These are phyloP conservation scores for Microcebus jonahi DNA, from an alignment of 2,113 vertebrate species.

Conservation along the genomic window DNA sequence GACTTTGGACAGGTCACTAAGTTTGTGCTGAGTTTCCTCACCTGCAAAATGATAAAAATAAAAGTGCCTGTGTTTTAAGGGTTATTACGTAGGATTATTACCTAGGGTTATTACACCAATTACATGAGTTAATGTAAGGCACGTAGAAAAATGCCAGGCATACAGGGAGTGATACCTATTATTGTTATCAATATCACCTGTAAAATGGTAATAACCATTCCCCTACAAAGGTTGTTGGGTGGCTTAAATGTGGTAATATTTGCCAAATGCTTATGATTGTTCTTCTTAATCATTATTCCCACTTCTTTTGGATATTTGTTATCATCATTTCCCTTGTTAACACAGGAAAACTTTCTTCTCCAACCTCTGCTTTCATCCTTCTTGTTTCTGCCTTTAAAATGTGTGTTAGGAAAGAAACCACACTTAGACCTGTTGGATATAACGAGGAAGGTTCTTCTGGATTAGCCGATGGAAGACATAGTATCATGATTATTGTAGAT, in stretches of 20 bases:
- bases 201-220: background rate
- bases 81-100: too few relatives aligned
- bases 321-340: background rate
- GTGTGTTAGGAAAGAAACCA: background rate
- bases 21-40: background rate
- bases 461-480: background rate
- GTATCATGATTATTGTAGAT: background rate
- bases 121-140: too few relatives aligned
- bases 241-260: background rate
- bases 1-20: background rate
- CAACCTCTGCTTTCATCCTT: background rate
- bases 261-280: background rate
- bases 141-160: background rate
- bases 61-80: background rate
- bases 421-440: background rate
- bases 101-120: too few relatives aligned
- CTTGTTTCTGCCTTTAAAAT: background rate
- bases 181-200: background rate
- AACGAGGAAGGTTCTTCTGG: background rate
- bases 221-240: too few relatives aligned
- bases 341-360: background rate
- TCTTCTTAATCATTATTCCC: background rate
- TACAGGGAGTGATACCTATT: background rate
- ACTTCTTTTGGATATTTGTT: background rate
- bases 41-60: background rate